Conservation (phyloP, 2,888 invertebrate genomes). For the Trichacis sp. region DNA sequence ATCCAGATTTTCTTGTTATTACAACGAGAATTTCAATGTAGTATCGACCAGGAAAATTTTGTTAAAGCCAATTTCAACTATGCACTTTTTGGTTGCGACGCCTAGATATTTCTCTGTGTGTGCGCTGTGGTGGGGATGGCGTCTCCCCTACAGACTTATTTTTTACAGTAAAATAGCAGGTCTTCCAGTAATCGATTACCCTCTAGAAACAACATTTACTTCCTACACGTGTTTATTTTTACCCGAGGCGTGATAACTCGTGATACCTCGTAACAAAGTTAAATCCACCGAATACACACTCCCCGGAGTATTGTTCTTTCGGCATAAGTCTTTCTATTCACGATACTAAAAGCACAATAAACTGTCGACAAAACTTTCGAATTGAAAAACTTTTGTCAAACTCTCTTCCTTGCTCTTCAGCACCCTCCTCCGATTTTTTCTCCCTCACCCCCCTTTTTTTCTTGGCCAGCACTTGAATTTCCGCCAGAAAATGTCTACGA, state of each 20-base stretch:
- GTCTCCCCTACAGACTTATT: too few species aligned
- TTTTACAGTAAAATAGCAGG: too few species aligned
- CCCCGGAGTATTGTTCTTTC: neutral
- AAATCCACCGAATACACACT: neutral
- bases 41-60: too few species aligned
- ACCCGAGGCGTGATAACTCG: neutral
- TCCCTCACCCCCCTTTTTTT: constrained; percentile 32
- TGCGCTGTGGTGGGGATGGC: too few species aligned
- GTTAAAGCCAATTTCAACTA: too few species aligned
- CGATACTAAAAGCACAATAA: constrained; percentile 58
- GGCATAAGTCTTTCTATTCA: constrained; percentile 46
- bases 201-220: neutral
- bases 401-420: constrained; percentile 37
- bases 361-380: constrained; percentile 56
- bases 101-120: too few species aligned
- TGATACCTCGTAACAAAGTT: neutral
- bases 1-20: too few species aligned
- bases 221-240: neutral
- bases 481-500: constrained; percentile 49
- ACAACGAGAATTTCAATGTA: too few species aligned
- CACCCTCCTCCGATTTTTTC: constrained; percentile 18
- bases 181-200: too few species aligned
- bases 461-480: constrained; percentile 53
- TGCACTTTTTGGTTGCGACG: too few species aligned
- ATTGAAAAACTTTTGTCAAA: constrained; percentile 64